Evolutionary conservation across 2,888 invertebrate genomes (phyloP).

Genomic region (Parnassius apollo): DNA sequence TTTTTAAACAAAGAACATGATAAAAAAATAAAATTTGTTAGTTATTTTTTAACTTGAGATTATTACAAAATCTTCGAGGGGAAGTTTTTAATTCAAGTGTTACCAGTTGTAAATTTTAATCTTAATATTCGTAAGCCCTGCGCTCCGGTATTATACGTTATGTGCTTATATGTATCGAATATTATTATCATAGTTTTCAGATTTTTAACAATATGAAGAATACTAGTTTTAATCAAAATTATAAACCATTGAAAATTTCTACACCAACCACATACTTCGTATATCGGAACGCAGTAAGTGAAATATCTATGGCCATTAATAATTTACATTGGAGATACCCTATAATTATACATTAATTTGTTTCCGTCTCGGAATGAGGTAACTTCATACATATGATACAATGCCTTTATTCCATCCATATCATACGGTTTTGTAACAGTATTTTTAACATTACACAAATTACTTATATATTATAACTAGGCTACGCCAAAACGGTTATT

Average conservation of each 20-base stretch:
- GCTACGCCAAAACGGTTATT: constrained; percentile 18
- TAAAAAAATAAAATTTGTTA: not conserved
- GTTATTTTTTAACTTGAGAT: not conserved
- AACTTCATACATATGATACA: constrained; percentile 51
- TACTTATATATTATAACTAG: constrained; percentile 18
- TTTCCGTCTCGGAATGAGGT: constrained; percentile 51
- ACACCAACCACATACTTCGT: not conserved
- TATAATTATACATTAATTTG: constrained; percentile 36
- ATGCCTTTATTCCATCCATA: constrained; percentile 52
- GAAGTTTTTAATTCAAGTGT: constrained; percentile 26
- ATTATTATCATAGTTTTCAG: no score
- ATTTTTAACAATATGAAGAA: no score
- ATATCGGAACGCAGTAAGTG: constrained; percentile 16
- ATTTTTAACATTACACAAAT: constrained; percentile 17
- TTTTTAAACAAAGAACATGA: not conserved
- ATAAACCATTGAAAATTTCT: not conserved
- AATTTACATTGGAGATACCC: constrained; percentile 29
- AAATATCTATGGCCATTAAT: constrained; percentile 28
- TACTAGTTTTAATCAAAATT: constrained; percentile 3
- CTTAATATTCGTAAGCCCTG: constrained; percentile 32
- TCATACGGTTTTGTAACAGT: constrained; percentile 58
- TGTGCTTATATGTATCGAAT: no score
- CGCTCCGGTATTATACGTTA: constrained; percentile 19
- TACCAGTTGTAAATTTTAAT: constrained; percentile 27
- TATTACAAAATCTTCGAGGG: no score